Conservation (phyloP, 2,113 vertebrate species). For the Sylvia atricapilla region DNA sequence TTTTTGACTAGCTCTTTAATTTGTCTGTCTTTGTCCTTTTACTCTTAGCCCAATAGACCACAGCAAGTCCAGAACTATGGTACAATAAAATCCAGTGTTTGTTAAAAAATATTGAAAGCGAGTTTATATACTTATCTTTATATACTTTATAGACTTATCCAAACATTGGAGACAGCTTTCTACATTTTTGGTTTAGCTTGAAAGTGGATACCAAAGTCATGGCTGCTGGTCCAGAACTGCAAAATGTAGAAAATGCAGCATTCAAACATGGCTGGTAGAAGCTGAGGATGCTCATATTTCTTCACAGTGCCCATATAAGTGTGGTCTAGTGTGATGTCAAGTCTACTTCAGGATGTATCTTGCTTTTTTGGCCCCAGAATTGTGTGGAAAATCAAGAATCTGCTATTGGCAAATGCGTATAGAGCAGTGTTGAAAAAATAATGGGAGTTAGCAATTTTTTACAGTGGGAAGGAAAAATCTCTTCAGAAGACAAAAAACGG, state of each 20-base stretch:
- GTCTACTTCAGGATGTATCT: neutral
- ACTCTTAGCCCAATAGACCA: neutral
- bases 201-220: neutral
- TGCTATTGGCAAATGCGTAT: neutral
- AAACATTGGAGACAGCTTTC: neutral
- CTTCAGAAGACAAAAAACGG: neutral
- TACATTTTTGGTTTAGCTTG: neutral
- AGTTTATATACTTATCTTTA: neutral
- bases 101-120: neutral
- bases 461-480: neutral
- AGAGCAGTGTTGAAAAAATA: neutral
- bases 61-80: neutral
- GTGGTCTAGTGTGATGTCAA: neutral
- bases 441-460: neutral
- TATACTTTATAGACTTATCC: neutral
- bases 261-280: neutral
- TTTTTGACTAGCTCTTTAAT: neutral
- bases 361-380: neutral
- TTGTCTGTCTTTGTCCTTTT: neutral
- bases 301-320: fast-evolving
- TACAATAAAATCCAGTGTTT: neutral
- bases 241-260: neutral
- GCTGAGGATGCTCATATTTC: neutral
- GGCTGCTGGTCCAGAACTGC: neutral
- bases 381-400: neutral